Base-by-base conservation (phyloP, 2,888 invertebrate genomes). In the Iselma pallidipennis region DNA sequence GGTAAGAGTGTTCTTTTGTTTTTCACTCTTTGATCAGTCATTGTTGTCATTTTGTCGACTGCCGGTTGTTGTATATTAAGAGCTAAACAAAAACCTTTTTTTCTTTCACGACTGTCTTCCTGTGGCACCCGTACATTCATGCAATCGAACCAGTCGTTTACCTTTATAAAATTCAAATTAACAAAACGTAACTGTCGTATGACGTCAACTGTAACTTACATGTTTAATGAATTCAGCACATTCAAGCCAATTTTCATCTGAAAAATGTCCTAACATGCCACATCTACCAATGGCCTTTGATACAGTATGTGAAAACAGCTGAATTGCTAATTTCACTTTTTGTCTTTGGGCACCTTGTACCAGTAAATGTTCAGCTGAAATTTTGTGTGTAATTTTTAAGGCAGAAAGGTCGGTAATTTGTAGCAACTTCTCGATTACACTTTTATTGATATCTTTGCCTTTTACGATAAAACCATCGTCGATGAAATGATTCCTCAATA, bases 301-400 rank as follows among this genome's bases (percentile, higher is more conserved):
- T 45, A 68, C 64, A 29, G 68, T 66, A 52, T 74, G 67, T 5
- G 73, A 71, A 67, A 74, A 72, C 28, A 71, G 56, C 55, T 74
- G 70, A 4, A 69, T 64, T 7, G 72, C 67, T 50, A 50, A 59
- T 60, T 66, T 69, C 3, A 71, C 69, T 59, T 69, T 69, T 49
- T 71, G 69, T 9, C 65, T 19, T 61, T 63, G 19, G 31, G 66
- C 54, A 45, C 58, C 55, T 28, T 60, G 56, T n/a, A 63, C 59
- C 14, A 50, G 56, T 42, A 65, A 45, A 31, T 14, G 16, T 3
- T 31, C 37, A 37, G 5, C 12, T 16, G 26, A 53, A 12, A 64
- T 57, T 53, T 59, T 63, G 49, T 63, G 55, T 4, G 53, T 14
- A 19, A 63, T 56, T n/a, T 31, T 55, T 19, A 63, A 33, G 23